Base-by-base conservation (phyloP, 2,797 vertebrate genomes). In the Tragopan temminckii region DNA sequence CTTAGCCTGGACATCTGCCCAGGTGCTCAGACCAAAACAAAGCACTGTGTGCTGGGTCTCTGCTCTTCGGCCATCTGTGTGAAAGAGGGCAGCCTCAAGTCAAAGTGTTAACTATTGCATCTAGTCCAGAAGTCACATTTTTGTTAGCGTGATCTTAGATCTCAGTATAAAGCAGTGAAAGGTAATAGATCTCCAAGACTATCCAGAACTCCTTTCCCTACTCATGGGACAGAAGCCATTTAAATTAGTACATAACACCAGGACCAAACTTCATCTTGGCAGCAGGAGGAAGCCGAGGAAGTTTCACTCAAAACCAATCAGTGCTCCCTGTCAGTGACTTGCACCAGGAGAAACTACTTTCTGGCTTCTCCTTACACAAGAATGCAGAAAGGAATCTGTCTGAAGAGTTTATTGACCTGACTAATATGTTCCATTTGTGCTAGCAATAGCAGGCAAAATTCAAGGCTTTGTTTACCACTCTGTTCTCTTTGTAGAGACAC, bases 11-110 rank as follows among this genome's bases (percentile, higher is more conserved):
- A 72, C 82, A 79, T 16, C 50, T 68, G 75, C 90, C 92, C 86
- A 33, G 84, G 7, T 3, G 24, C 90, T 92, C 86, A 59, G 81
- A 87, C 88, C 93, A 87, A 96, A 92, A 94, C 85, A 92, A 80
- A 96, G 77, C 70, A 7, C 78, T 75, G 58, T 23, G 27, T 27
- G 45, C 78, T 59, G 84, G 58, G 92, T 31, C 79, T 38, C 79
- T 43, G 88, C 11, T 46, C 64, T 57, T 58, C 50, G 75, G 66
- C 79, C 80, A 58, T 62, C 75, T 63, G 62, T 38, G 61, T 85
- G 76, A 48, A 80, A 68, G 68, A 71, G 66, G 68, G 69, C 72
- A 87, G 78, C 80, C 20, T 5, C 61, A 77, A 61, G 57, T n/a
- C 16, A 0, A 48, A 75, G 61, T 0, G 8, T 7, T 29, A 36